A percentile compares a stretch with the other conserved stretches of the same genome.
These are phyloP conservation scores for Trisateles emortualis DNA, from an alignment of 2,888 invertebrate species.

Conservation along the genomic window DNA sequence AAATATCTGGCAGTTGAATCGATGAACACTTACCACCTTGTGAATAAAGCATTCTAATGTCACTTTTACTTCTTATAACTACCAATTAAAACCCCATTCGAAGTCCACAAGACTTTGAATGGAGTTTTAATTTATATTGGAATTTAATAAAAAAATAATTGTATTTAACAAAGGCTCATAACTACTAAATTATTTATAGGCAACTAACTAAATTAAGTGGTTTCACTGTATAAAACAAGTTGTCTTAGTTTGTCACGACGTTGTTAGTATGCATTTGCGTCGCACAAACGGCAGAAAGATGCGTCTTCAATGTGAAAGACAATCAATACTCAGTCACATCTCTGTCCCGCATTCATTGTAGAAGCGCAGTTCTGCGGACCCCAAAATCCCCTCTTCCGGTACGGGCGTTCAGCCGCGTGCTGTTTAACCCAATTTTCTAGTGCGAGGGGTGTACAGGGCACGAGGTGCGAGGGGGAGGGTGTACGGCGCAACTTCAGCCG, in stretches of 20 bases:
- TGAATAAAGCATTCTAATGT: neutral
- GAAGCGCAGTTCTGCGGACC: slow-evolving; percentile 80
- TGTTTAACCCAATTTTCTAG: slow-evolving; percentile 86
- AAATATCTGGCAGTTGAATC: neutral
- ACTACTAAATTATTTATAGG: no score
- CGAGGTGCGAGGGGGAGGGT: slow-evolving; percentile 62
- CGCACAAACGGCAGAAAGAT: slow-evolving; percentile 64
- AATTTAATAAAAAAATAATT: no score
- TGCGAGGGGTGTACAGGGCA: slow-evolving; percentile 75
- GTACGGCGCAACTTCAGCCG: slow-evolving; percentile 73
- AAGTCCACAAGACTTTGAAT: no score
- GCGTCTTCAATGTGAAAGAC: slow-evolving; percentile 72
- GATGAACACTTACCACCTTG: neutral
- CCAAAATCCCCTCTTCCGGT: slow-evolving; percentile 83
- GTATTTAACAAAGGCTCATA: no score
- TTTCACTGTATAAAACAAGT: neutral
- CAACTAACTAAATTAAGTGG: no score
- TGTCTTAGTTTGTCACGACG: slow-evolving; percentile 11
- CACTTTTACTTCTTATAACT: no score
- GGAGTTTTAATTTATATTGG: no score
- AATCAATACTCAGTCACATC: slow-evolving; percentile 85
- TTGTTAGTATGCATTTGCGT: slow-evolving; percentile 40
- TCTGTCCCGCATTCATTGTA: slow-evolving; percentile 82
- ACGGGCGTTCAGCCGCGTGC: slow-evolving; percentile 79
- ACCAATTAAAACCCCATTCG: no score